Evolutionary conservation across 2,888 invertebrate genomes (phyloP).

Genomic region (Eurytoma californica): DNA sequence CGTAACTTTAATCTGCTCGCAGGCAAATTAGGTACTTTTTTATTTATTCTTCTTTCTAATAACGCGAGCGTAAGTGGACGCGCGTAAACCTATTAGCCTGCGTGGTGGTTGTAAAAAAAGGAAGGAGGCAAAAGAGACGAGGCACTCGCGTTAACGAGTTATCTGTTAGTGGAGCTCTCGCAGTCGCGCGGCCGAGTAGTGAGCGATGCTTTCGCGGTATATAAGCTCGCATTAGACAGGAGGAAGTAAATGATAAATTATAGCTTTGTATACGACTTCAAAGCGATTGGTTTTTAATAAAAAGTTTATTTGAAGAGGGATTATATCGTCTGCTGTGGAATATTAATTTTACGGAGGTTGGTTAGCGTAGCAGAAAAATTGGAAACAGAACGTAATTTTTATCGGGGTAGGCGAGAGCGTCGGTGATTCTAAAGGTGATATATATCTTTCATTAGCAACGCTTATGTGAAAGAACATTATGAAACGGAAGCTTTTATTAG

Average conservation of each 20-base stretch:
- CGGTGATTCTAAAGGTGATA: conserved; percentile 9
- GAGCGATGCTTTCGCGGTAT: conserved; percentile 29
- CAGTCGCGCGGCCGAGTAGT: neutral
- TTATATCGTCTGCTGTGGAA: neutral
- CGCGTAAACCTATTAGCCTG: neutral
- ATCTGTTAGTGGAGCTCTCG: conserved; percentile 15
- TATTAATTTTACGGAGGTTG: neutral
- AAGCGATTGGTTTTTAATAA: conserved; percentile 16
- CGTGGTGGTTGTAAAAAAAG: neutral
- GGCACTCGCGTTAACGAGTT: conserved; percentile 9
- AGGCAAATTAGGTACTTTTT: neutral
- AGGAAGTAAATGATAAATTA: conserved; percentile 40
- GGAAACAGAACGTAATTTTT: conserved; percentile 30
- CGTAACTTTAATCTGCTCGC: neutral
- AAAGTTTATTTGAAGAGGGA: conserved; percentile 14
- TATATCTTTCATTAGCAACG: conserved; percentile 23
- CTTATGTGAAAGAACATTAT: neutral
- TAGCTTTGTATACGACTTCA: conserved; percentile 1
- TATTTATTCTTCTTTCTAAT: neutral
- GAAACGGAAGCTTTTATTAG: too few relatives aligned
- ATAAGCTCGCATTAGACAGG: neutral
- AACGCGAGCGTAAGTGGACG: too few relatives aligned
- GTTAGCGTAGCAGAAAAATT: neutral
- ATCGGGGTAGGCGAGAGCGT: neutral
- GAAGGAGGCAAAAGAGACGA: neutral